A percentile compares a stretch with the other conserved stretches of the same genome.
Conservation (phyloP, 2,797 vertebrate genomes). For the Staurois parvus region DNA sequence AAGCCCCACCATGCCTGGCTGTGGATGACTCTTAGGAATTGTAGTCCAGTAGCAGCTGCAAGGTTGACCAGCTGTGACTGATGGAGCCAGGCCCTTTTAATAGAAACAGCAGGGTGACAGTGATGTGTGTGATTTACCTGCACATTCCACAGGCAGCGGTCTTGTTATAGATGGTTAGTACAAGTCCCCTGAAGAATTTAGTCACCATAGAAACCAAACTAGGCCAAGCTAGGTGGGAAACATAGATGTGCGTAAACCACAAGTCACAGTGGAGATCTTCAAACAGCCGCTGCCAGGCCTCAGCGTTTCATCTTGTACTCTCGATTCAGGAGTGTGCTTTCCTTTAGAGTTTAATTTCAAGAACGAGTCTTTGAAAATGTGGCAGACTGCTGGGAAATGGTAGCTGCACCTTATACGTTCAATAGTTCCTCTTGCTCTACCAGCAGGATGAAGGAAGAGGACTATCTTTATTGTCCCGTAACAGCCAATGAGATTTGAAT, state of each 20-base stretch:
- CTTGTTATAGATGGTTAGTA: constrained; percentile 28
- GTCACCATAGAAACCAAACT: constrained; percentile 52
- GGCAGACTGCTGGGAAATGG: background rate
- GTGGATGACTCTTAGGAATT: background rate
- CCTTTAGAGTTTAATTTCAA: background rate
- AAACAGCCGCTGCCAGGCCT: background rate
- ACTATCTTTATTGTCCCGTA: no score
- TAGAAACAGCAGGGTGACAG: background rate
- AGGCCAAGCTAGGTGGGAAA: constrained; percentile 44
- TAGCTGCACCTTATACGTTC: background rate
- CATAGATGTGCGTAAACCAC: background rate
- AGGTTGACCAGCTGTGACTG: no score
- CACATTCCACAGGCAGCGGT: background rate
- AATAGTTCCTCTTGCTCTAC: no score
- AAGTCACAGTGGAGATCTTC: constrained; percentile 4
- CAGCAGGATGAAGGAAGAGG: no score
- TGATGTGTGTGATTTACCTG: constrained; percentile 32
- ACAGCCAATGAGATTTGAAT: no score
- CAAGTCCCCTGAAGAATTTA: constrained; percentile 25
- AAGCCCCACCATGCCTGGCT: background rate
- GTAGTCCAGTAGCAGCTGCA: background rate
- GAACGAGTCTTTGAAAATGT: background rate
- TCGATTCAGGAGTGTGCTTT: background rate
- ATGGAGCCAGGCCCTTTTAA: background rate
- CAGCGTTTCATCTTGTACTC: background rate